Percentiles rank a stretch among this genome's conserved stretches.
phyloP scores from a whole-genome alignment of 2,888 invertebrate genomes.

The Habroteleia sp. region DNA sequence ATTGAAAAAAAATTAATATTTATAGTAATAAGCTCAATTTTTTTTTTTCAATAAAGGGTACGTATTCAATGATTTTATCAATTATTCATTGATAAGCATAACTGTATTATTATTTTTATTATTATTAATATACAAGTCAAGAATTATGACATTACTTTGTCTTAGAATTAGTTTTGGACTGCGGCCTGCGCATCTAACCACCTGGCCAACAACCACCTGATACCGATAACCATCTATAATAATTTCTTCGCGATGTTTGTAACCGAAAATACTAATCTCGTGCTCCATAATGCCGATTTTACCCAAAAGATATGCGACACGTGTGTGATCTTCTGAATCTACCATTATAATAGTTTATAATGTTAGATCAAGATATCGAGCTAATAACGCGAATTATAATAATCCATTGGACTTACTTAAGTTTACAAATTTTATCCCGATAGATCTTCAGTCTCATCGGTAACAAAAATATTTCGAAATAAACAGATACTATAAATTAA shows the following conservation, averaged over 20 bases:
- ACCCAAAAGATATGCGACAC: slow-evolving; percentile 8
- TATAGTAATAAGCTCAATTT: too few relatives aligned
- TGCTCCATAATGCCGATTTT: slow-evolving; percentile 4
- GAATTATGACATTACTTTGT: too few relatives aligned
- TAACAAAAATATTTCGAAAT: slow-evolving; percentile 17
- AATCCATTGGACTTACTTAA: slow-evolving; percentile 8
- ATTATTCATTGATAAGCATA: too few relatives aligned
- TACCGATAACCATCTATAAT: slow-evolving; percentile 28
- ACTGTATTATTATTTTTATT: too few relatives aligned
- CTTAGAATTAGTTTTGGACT: too few relatives aligned
- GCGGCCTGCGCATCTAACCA: slow-evolving; percentile 18
- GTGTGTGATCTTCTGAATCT: too few relatives aligned
- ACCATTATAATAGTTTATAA: slow-evolving; percentile 34
- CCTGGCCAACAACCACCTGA: slow-evolving; percentile 41
- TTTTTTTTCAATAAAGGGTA: too few relatives aligned
- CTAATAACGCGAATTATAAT: slow-evolving; percentile 18
- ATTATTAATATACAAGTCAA: too few relatives aligned
- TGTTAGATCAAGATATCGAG: slow-evolving; percentile 10
- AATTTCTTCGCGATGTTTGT: slow-evolving; percentile 19
- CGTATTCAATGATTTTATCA: too few relatives aligned
- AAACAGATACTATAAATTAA: slow-evolving; percentile 2
- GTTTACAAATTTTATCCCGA: slow-evolving; percentile 14
- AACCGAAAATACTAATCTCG: slow-evolving; percentile 10
- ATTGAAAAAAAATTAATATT: too few relatives aligned
- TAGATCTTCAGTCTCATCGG: slow-evolving; percentile 23